Conservation (phyloP, 2,888 invertebrate genomes). For the Megamerina dolium region DNA sequence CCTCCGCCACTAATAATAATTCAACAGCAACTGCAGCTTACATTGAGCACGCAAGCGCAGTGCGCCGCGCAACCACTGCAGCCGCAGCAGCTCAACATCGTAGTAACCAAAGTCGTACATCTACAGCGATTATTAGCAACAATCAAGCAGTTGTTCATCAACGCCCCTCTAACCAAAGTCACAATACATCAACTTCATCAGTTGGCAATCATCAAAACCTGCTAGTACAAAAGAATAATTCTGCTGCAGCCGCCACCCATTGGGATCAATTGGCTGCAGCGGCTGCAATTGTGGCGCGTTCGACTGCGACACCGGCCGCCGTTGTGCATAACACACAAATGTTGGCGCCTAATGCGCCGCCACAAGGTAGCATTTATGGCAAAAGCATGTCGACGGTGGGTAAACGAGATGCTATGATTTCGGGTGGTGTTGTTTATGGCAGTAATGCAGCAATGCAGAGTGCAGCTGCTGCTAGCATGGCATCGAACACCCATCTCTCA, state of each 20-base stretch:
- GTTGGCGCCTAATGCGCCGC: conserved; percentile 19
- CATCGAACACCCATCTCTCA: not conserved
- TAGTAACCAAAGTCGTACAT: conserved; percentile 37
- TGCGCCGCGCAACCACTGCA: conserved; percentile 11
- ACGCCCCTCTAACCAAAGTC: conserved; percentile 16
- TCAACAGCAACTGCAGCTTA: conserved; percentile 11
- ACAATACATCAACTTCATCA: conserved; percentile 16
- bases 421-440: conserved; percentile 39
- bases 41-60: conserved; percentile 25
- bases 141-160: conserved; percentile 28
- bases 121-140: conserved; percentile 27
- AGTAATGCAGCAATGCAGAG: conserved; percentile 27
- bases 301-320: conserved; percentile 32
- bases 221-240: conserved; percentile 30
- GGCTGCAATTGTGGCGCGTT: conserved; percentile 37
- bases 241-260: conserved; percentile 25
- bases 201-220: conserved; percentile 28
- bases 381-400: conserved; percentile 32
- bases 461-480: conserved; percentile 3
- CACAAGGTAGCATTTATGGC: conserved; percentile 27
- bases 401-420: conserved; percentile 49
- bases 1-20: conserved; percentile 19
- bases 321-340: conserved; percentile 22
- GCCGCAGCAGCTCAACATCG: conserved; percentile 30
- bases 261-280: conserved; percentile 45